Conservation (phyloP, 2,113 vertebrate genomes). For the western clawed frog (Xenopus tropicalis) region UCB_Xtro_10.0 CM004445.2:86309001-86309500, state of each 20-base stretch:
- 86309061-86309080: too few species aligned
- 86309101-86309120: too few species aligned
- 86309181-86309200: too few species aligned
- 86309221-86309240: not conserved
- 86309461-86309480: constrained; percentile 65
- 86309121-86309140: too few species aligned
- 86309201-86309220: not conserved
- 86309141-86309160: too few species aligned
- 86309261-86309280: too few species aligned
- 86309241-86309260: too few species aligned
- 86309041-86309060: too few species aligned
- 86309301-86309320: not conserved
- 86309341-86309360: constrained; percentile 32
- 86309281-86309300: not conserved
- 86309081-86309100: too few species aligned
- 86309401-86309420: constrained; percentile 56
- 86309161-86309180: too few species aligned
- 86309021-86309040: too few species aligned
- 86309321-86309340: not conserved
- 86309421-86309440: constrained; percentile 56
- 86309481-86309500: constrained; percentile 67
- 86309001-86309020: too few species aligned
- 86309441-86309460: constrained; percentile 49
- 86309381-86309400: constrained; percentile 50
- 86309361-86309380: constrained; percentile 53